A percentile compares a stretch with the other conserved stretches of the same genome.
These are phyloP conservation scores for Xestoiulus laeticollis DNA, from an alignment of 2,888 invertebrate species.

Conservation along the genomic window DNA sequence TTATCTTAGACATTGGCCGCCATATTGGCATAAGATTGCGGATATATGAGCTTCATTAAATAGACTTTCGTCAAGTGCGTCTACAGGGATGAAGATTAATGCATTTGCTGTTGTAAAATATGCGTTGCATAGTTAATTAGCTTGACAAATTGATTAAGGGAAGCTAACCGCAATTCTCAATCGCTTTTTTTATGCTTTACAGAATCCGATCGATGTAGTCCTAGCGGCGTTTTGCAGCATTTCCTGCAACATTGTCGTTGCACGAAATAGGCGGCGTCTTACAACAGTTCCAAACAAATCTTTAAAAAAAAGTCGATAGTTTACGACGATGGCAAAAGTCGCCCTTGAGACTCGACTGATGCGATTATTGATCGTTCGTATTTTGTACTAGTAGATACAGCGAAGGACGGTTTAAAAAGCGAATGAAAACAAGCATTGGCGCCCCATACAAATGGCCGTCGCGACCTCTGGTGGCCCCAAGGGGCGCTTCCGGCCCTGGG, in stretches of 20 bases:
- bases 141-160: background rate
- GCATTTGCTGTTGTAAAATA: background rate
- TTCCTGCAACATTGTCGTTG: background rate
- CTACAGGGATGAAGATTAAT: background rate
- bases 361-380: background rate
- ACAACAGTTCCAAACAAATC: background rate
- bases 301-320: background rate
- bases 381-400: background rate
- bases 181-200: too few relatives aligned
- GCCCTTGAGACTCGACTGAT: background rate
- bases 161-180: background rate
- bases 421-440: background rate
- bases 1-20: background rate
- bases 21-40: background rate
- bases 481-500: background rate
- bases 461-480: background rate
- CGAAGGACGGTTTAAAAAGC: background rate
- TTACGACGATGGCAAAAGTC: background rate
- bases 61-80: background rate
- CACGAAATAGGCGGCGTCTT: background rate
- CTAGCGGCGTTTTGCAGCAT: background rate
- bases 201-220: too few relatives aligned
- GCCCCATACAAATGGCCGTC: background rate
- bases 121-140: background rate
- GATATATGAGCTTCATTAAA: background rate